Evolutionary conservation across 2,113 vertebrate species (phyloP).

Genomic region (Megaptera novaeangliae): DNA sequence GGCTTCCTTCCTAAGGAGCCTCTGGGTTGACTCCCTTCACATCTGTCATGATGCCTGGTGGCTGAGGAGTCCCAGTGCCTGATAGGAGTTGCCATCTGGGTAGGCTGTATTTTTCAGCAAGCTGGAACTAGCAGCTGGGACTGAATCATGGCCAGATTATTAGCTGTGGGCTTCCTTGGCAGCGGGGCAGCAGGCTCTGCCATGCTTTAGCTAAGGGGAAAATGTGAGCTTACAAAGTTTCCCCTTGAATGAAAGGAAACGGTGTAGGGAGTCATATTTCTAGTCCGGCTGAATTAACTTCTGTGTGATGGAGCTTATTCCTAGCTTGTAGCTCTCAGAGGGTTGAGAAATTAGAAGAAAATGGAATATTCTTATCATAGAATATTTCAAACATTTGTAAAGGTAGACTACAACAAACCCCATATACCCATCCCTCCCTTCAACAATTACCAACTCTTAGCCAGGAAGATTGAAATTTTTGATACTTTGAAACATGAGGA

Average conservation of each 20-base stretch:
- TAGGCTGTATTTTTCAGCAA: not conserved
- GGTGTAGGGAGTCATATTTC: not conserved
- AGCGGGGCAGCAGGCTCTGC: not conserved
- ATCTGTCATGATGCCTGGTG: constrained; percentile 2
- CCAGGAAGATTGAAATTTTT: not conserved
- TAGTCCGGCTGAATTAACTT: not conserved
- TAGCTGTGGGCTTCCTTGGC: not conserved
- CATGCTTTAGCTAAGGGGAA: not conserved
- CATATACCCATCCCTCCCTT: not conserved
- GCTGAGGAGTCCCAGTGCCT: not conserved
- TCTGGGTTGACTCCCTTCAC: constrained; percentile 16
- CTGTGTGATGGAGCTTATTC: not conserved
- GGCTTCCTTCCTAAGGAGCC: not conserved
- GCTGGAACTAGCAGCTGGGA: not conserved
- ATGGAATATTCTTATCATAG: not conserved
- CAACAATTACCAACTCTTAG: not conserved
- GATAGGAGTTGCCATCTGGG: not conserved
- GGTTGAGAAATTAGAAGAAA: not conserved
- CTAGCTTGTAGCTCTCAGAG: not conserved
- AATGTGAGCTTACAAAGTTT: not conserved
- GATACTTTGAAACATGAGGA: not conserved
- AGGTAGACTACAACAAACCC: not conserved
- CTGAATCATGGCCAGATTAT: not conserved
- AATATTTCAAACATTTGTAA: not conserved
- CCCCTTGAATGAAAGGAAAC: not conserved